phyloP scores from a whole-genome alignment of 1,140 invertebrate genomes.

The Tenebrio molitor region DNA sequence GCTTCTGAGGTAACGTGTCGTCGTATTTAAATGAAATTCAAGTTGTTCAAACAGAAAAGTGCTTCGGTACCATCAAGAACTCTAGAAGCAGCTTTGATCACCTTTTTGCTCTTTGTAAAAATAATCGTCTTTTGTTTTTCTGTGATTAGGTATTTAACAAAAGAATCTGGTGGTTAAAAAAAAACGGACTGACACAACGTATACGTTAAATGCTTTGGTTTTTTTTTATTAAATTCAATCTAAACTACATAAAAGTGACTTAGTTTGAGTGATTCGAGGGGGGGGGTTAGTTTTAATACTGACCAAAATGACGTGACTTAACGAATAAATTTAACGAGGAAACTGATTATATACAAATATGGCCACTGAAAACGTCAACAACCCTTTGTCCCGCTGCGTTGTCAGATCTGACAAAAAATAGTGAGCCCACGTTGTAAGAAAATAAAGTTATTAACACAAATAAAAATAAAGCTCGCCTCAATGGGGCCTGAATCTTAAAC shows the following conservation, averaged over 20 bases:
- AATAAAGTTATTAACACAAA: background rate
- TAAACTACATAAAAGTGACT: slow-evolving; percentile 5
- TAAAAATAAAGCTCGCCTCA: background rate
- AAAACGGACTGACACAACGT: background rate
- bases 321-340: background rate
- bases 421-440: too few species aligned
- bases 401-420: too few species aligned
- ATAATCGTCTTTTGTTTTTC: too few species aligned
- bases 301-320: background rate
- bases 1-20: too few species aligned
- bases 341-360: slow-evolving; percentile 29
- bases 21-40: too few species aligned
- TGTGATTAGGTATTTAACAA: too few species aligned
- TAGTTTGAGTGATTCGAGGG: background rate
- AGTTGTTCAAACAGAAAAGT: too few species aligned
- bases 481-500: background rate
- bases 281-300: slow-evolving; percentile 15
- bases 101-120: too few species aligned
- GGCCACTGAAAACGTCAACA: slow-evolving; percentile 5
- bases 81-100: too few species aligned
- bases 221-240: background rate
- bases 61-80: too few species aligned
- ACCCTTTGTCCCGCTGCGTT: background rate
- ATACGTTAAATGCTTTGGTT: slow-evolving; percentile 5
- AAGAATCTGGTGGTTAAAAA: too few species aligned